Conservation (phyloP, 2,113 vertebrate genomes). For the Protobothrops mucrosquamatus region DNA sequence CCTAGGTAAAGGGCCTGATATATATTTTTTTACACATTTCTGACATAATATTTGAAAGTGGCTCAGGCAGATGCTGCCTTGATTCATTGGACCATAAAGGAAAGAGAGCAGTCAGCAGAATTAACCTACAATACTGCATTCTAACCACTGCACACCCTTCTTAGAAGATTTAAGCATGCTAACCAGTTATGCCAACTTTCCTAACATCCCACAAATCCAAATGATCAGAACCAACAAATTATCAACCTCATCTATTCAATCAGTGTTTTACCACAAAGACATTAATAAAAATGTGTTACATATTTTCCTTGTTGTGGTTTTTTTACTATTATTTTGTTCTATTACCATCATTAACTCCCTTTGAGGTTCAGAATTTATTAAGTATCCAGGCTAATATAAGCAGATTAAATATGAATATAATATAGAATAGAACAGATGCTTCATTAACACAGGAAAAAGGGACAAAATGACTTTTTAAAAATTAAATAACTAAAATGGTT, state of each 20-base stretch:
- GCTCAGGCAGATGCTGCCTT: not conserved
- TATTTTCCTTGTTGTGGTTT: not conserved
- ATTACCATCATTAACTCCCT: not conserved
- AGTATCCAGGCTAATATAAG: not conserved
- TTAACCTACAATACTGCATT: no score
- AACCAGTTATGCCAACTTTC: not conserved
- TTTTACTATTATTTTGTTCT: not conserved
- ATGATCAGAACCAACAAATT: not conserved
- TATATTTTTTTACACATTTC: not conserved
- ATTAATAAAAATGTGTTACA: not conserved
- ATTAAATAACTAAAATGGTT: not conserved
- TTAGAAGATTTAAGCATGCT: not conserved
- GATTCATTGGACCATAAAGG: not conserved
- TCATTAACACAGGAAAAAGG: not conserved
- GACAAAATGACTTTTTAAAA: not conserved
- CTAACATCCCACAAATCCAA: not conserved
- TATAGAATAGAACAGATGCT: not conserved
- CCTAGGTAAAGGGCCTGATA: not conserved
- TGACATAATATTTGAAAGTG: not conserved
- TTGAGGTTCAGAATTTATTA: not conserved
- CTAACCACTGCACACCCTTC: not conserved
- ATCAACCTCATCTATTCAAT: not conserved
- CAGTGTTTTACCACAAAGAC: not conserved
- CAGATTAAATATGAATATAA: not conserved
- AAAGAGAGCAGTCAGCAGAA: not conserved